Evolutionary conservation across 92 coral and sea anemone genomes (phyloP).

Genomic region (Umimayanthus chanpuru): DNA sequence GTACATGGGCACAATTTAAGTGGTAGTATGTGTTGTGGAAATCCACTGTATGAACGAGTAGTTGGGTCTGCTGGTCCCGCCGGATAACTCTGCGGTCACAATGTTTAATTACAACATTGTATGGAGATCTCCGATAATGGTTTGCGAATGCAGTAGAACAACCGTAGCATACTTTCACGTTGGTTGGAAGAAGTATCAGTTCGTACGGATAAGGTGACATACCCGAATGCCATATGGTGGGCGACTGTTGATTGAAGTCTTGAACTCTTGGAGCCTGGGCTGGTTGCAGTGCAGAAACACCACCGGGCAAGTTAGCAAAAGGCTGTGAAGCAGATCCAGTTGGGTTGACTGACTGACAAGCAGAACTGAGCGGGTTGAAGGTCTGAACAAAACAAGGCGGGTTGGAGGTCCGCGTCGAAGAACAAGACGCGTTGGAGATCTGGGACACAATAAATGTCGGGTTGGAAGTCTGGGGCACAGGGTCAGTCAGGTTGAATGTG

Average conservation of each 20-base stretch:
- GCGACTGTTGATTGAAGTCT: not conserved
- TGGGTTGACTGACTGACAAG: too few species aligned
- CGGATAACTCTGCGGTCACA: constrained; percentile 23
- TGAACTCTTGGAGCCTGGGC: too few species aligned
- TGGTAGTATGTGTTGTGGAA: constrained; percentile 27
- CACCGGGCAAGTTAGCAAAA: too few species aligned
- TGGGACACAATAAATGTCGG: too few species aligned
- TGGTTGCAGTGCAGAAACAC: too few species aligned
- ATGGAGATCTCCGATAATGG: constrained; percentile 21
- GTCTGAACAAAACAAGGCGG: too few species aligned
- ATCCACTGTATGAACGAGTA: constrained; percentile 29
- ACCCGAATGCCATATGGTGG: constrained; percentile 40
- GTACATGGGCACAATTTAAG: constrained; percentile 27
- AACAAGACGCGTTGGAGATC: too few species aligned
- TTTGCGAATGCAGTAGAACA: constrained; percentile 22
- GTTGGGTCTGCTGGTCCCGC: constrained; percentile 30
- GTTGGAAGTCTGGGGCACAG: too few species aligned
- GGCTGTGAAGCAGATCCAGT: too few species aligned
- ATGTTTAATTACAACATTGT: constrained; percentile 20
- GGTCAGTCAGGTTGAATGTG: too few species aligned
- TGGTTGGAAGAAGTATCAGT: constrained; percentile 18
- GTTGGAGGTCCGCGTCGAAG: too few species aligned
- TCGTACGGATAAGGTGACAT: constrained; percentile 22
- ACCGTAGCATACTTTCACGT: constrained; percentile 30
- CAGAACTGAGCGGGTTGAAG: too few species aligned